phyloP scores from a whole-genome alignment of 2,113 vertebrate genomes.

The Lampris megalopsis region DNA sequence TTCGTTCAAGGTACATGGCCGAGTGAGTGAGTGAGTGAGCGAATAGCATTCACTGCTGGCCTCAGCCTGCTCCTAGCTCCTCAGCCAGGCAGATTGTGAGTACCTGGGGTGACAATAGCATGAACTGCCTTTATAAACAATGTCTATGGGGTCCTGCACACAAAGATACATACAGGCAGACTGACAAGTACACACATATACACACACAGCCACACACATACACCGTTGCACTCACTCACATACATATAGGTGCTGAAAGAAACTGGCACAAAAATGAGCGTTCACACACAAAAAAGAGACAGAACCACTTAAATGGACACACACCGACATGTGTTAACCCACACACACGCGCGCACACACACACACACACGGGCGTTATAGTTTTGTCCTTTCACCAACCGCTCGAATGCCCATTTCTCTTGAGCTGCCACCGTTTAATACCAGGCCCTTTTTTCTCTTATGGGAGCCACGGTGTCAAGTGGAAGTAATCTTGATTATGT shows the following conservation, averaged over 20 bases:
- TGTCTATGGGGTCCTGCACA: neutral
- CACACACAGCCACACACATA: constrained; percentile 25
- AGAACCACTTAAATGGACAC: too few species aligned
- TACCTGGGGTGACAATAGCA: constrained; percentile 9
- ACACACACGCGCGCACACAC: constrained; percentile 16
- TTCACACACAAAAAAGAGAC: neutral
- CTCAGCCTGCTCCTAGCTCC: constrained; percentile 3
- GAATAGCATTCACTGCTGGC: constrained; percentile 34
- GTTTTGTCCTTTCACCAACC: constrained; percentile 1
- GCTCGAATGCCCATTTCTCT: constrained; percentile 2
- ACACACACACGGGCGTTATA: neutral
- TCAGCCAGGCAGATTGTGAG: constrained; percentile 37
- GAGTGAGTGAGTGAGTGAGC: constrained; percentile 45
- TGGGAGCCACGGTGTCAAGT: constrained; percentile 63
- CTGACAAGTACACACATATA: constrained; percentile 8
- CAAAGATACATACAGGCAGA: neutral
- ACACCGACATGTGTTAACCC: neutral
- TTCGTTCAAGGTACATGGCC: constrained; percentile 9
- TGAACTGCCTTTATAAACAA: constrained; percentile 10
- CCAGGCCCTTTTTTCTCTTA: constrained; percentile 20
- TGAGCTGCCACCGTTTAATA: constrained; percentile 20
- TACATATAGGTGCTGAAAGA: neutral
- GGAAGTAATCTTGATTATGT: constrained; percentile 62
- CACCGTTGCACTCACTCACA: constrained; percentile 12
- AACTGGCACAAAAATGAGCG: neutral